Conservation (phyloP, 2,888 invertebrate species). For the Cerastis leucographa region DNA sequence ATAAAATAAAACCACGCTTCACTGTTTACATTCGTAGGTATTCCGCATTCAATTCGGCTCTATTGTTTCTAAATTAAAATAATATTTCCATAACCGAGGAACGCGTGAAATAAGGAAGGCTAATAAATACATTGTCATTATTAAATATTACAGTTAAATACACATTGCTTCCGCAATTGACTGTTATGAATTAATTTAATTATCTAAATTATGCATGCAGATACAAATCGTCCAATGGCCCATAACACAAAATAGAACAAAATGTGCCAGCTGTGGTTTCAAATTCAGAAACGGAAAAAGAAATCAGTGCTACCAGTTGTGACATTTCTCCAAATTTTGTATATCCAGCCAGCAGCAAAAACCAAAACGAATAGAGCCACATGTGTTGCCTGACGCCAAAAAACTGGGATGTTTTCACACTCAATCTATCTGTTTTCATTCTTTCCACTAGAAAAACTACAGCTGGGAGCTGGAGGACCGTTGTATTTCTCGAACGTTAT, state of each 20-base stretch:
- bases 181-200: not conserved
- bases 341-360: slow-evolving; percentile 55
- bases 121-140: slow-evolving; percentile 20
- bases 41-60: slow-evolving; percentile 17
- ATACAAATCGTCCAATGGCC: slow-evolving; percentile 12
- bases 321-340: slow-evolving; percentile 29
- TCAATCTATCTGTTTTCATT: slow-evolving; percentile 54
- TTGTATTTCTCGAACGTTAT: slow-evolving; percentile 44
- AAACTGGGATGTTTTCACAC: slow-evolving; percentile 56
- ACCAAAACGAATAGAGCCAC: slow-evolving; percentile 46
- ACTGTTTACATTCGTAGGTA: slow-evolving; percentile 19
- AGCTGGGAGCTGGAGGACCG: slow-evolving; percentile 7
- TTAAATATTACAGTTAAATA: slow-evolving; percentile 18
- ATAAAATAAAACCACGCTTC: slow-evolving; percentile 31
- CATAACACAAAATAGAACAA: not conserved
- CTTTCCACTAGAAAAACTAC: slow-evolving; percentile 46
- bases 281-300: slow-evolving; percentile 10
- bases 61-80: slow-evolving; percentile 43
- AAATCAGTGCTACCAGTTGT: slow-evolving; percentile 2
- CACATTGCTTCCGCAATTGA: slow-evolving; percentile 10
- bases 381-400: slow-evolving; percentile 55
- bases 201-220: not conserved
- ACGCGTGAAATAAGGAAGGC: slow-evolving; percentile 32
- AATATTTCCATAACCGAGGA: slow-evolving; percentile 34
- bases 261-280: slow-evolving; percentile 5